phyloP scores from a whole-genome alignment of 1,140 invertebrate species.

The Gonatopus flavifemur region DNA sequence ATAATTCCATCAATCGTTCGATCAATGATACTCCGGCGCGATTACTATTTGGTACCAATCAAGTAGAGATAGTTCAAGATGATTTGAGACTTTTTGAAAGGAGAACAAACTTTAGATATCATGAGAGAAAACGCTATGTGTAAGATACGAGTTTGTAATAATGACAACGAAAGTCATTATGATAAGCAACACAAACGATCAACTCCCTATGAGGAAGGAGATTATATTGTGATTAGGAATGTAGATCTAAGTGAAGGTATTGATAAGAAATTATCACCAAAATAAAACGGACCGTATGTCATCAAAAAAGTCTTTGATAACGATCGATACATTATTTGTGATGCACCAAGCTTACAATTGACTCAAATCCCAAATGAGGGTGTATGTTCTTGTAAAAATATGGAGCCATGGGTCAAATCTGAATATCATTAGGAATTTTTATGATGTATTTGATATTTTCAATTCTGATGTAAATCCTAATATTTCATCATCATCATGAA shows the following conservation, averaged over 20 bases:
- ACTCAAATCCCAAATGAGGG: background rate
- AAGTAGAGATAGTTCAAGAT: background rate
- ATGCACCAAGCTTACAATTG: background rate
- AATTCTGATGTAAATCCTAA: no score
- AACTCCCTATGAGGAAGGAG: background rate
- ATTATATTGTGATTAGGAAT: background rate
- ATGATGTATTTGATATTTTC: no score
- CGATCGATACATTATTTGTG: background rate
- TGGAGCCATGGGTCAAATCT: no score
- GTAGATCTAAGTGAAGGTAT: background rate
- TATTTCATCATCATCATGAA: no score
- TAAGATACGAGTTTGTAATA: background rate
- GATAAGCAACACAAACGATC: background rate
- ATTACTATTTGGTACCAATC: no score
- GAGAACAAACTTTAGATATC: background rate
- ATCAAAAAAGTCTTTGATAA: background rate
- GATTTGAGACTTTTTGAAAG: background rate
- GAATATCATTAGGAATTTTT: no score
- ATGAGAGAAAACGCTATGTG: no score
- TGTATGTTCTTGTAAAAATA: slow-evolving; percentile 7
- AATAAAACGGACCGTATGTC: background rate
- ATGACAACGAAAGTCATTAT: background rate
- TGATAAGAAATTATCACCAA: background rate
- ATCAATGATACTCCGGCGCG: no score
- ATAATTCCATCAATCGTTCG: no score